Conservation (phyloP, 2,888 invertebrate species). For the Leptarthrus brevirostris region DNA sequence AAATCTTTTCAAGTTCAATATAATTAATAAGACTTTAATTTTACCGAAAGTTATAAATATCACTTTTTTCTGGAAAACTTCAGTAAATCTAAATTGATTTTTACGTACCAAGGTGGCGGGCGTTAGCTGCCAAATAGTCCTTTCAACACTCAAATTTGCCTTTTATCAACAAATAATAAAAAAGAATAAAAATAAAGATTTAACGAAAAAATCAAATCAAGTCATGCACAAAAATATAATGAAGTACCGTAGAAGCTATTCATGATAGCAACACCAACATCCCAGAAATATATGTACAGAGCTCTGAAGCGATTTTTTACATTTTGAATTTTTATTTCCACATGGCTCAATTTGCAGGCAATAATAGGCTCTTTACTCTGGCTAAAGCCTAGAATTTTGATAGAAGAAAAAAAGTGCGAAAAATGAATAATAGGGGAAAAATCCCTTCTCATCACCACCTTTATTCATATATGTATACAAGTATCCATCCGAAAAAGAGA, state of each 20-base stretch:
- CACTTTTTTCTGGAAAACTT: no score
- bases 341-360: constrained; percentile 47
- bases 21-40: no score
- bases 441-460: neutral
- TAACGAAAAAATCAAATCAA: constrained; percentile 41
- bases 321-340: constrained; percentile 44
- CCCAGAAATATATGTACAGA: no score
- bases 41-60: no score
- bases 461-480: neutral
- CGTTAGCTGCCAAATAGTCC: no score
- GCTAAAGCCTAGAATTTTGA: constrained; percentile 6
- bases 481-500: constrained; percentile 7
- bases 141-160: no score
- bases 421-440: neutral
- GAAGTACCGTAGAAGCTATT: constrained; percentile 46
- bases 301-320: constrained; percentile 30
- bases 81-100: no score
- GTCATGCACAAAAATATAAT: constrained; percentile 55
- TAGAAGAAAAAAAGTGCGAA: neutral
- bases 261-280: constrained; percentile 14
- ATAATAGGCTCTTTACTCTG: constrained; percentile 34
- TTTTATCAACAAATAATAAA: constrained; percentile 28
- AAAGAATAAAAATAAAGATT: constrained; percentile 3
- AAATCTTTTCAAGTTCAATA: no score
- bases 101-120: no score